A percentile compares a stretch with the other conserved stretches of the same genome.
These are phyloP conservation scores for Podarcis muralis DNA, from an alignment of 2,113 vertebrate genomes.

Conservation along the genomic window DNA sequence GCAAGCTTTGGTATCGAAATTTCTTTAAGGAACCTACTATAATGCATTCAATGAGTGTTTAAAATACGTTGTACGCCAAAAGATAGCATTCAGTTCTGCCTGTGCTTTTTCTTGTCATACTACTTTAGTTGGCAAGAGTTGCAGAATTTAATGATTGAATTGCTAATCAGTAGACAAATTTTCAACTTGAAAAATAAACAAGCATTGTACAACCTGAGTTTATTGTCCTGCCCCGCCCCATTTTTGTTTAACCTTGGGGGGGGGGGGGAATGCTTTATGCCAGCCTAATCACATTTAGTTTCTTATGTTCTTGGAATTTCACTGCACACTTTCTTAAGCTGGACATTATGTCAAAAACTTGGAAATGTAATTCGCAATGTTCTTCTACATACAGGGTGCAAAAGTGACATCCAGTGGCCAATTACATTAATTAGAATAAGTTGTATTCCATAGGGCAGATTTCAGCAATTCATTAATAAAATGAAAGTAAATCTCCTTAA, in stretches of 20 bases:
- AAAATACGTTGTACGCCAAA: neutral
- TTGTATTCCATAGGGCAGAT: conserved; percentile 36
- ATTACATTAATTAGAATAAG: conserved; percentile 46
- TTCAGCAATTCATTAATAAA: conserved; percentile 41
- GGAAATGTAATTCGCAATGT: conserved; percentile 44
- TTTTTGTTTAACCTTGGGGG: conserved; percentile 31
- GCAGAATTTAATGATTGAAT: conserved; percentile 10
- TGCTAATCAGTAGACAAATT: neutral
- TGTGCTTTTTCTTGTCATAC: neutral
- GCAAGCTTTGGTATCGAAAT: neutral
- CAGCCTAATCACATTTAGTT: conserved; percentile 28
- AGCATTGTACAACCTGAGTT: conserved; percentile 14
- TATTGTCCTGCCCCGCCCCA: conserved; percentile 26
- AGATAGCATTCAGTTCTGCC: neutral
- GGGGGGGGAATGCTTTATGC: conserved; percentile 39
- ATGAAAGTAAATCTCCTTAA: neutral
- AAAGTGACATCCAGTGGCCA: conserved; percentile 33
- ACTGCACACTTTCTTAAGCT: conserved; percentile 24
- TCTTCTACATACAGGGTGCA: conserved; percentile 29
- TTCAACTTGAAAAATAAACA: conserved; percentile 25
- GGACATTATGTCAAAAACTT: conserved; percentile 38
- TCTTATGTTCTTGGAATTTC: conserved; percentile 25
- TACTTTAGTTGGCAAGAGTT: neutral
- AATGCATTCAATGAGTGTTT: neutral
- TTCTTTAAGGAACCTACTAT: neutral